These are phyloP conservation scores for Drosophila micromelanica DNA, from an alignment of 1,140 invertebrate species.

Conservation along the genomic window DNA sequence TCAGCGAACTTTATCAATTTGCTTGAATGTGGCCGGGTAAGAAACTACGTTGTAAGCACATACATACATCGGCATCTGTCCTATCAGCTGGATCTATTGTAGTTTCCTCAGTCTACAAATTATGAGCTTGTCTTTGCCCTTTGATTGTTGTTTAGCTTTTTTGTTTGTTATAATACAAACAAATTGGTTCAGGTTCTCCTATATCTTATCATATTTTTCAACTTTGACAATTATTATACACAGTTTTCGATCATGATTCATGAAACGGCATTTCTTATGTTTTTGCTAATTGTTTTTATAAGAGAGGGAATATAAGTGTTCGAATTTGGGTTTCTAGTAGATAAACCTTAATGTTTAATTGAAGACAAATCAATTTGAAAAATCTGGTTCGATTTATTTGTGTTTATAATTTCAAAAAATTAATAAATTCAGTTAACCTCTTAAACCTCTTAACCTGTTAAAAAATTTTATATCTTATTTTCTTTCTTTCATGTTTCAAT, in stretches of 20 bases:
- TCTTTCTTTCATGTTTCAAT: too few species aligned
- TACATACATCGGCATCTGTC: conserved; percentile 23
- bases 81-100: conserved; percentile 28
- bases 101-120: conserved; percentile 8
- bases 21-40: conserved; percentile 14
- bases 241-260: conserved; percentile 13
- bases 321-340: too few species aligned
- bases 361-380: too few species aligned
- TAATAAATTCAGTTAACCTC: too few species aligned
- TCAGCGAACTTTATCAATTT: conserved; percentile 38
- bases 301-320: too few species aligned
- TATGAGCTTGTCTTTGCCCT: conserved; percentile 5
- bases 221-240: conserved; percentile 1
- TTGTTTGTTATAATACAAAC: conserved; percentile 8
- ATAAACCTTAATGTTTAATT: not conserved
- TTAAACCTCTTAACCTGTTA: too few species aligned
- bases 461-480: too few species aligned
- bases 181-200: not conserved
- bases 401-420: too few species aligned
- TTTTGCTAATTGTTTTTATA: conserved; percentile 5
- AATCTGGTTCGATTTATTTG: too few species aligned
- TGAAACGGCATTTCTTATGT: not conserved
- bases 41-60: conserved; percentile 35
- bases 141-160: not conserved
- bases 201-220: conserved; percentile 27